phyloP scores from a whole-genome alignment of 1,140 invertebrate species.

The Cotesia vestalis region DNA sequence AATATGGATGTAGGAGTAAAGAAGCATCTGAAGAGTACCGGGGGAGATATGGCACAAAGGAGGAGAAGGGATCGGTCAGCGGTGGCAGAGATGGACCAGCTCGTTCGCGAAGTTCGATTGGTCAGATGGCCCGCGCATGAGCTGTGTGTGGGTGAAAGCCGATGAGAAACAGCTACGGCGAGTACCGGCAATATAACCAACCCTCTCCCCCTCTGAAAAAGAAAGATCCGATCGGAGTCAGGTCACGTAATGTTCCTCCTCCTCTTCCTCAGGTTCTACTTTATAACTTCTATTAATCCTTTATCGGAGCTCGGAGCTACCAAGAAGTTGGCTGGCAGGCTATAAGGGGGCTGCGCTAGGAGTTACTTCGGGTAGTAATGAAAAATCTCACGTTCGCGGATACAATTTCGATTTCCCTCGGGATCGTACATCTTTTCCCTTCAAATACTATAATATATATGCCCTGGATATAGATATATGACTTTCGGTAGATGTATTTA shows the following conservation, averaged over 20 bases:
- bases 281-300: conserved; percentile 65
- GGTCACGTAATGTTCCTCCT: conserved; percentile 62
- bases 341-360: conserved; percentile 30
- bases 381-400: conserved; percentile 45
- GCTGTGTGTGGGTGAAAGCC: conserved; percentile 46
- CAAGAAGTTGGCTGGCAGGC: conserved; percentile 44
- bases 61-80: conserved; percentile 33
- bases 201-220: conserved; percentile 35
- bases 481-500: conserved; percentile 28
- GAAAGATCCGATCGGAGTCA: conserved; percentile 62
- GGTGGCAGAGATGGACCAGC: conserved; percentile 53
- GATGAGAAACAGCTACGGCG: conserved; percentile 57
- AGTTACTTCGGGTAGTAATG: conserved; percentile 38
- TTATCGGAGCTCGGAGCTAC: conserved; percentile 57
- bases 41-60: conserved; percentile 15
- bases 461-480: conserved; percentile 19
- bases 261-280: conserved; percentile 60
- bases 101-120: conserved; percentile 62
- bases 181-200: conserved; percentile 61
- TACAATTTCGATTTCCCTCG: conserved; percentile 40
- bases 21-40: conserved; percentile 16
- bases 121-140: conserved; percentile 61
- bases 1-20: background rate
- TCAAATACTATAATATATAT: conserved; percentile 23
- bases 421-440: conserved; percentile 25